These are phyloP conservation scores for Geophilus truncorum DNA, from an alignment of 2,888 invertebrate genomes.

Conservation along the genomic window DNA sequence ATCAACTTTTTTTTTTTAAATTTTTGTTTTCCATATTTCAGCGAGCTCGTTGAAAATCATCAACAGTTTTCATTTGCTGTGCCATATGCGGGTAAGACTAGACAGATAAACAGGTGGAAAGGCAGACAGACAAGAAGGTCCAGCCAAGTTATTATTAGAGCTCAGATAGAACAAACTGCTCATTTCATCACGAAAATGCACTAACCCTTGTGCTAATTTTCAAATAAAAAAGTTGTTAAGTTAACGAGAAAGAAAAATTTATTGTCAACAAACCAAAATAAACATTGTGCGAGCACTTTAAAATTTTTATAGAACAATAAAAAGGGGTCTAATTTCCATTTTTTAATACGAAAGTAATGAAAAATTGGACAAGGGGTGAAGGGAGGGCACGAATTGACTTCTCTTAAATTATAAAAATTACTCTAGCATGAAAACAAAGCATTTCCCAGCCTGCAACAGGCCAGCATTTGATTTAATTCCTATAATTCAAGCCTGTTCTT, in stretches of 20 bases:
- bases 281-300: no score
- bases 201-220: background rate
- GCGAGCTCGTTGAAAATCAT: background rate
- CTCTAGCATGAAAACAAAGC: slow-evolving; percentile 17
- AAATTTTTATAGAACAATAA: background rate
- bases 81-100: background rate
- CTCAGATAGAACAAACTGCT: background rate
- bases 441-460: background rate
- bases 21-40: background rate
- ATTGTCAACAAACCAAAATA: no score
- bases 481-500: background rate
- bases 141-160: background rate
- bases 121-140: background rate
- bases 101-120: slow-evolving; percentile 22
- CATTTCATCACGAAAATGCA: background rate
- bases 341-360: no score
- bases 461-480: slow-evolving; percentile 1
- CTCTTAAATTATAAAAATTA: background rate
- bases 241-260: background rate
- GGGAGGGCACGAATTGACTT: background rate
- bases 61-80: background rate
- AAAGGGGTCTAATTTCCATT: background rate
- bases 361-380: no score
- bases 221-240: background rate
- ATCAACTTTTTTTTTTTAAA: background rate